Evolutionary conservation across 2,797 vertebrate genomes (phyloP), one percentile per base, ranked within the genome.

Genomic region (Syngnathus acus): DNA sequence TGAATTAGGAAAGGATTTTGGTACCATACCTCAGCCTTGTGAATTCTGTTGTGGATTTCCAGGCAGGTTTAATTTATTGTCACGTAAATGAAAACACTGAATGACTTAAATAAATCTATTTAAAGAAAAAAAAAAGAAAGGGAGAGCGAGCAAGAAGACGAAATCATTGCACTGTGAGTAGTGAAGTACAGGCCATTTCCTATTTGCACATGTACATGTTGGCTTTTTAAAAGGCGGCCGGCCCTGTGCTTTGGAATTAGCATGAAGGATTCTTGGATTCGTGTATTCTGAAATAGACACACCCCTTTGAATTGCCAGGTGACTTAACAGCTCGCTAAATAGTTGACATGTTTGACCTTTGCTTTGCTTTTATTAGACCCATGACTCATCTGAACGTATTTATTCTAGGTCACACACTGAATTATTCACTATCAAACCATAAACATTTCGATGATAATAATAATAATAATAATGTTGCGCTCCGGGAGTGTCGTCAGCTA

Each of bases 81-180:
- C 72, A 83, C 74, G 77, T 75, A 62, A 80, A 82, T 42, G 21
- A 45, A 62, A 54, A 54, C 48, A 65, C 40, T 62, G 40, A 62
- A 65, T n/a, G 63, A 50, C 51, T 47, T 16, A 57, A 57, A 57
- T 37, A 37, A 32, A 57, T 17, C 14, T 57, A 57, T 57, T 57
- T 10, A 19, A 53, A 39, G 13, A 13, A n/a, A 38, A 40, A 40
- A 40, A 61, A 61, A 40, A 40, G 5, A 58, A 1, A 58, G 6
- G 11, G 5, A 50, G n/a, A 17, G 4, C 26, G 42, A 63, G 42
- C 13, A 63, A 64, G 47, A 39, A 51, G n/a, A 53, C 6, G 75
- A 78, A 82, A 86, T 95, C 93, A 90, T 95, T 97, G 97, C 96
- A 98, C 95, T 98, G 95, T 98, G 97, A 98, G 93, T 93, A 93